These are phyloP conservation scores for Pedionomus torquatus DNA, from an alignment of 2,113 vertebrate genomes.

Conservation along the genomic window DNA sequence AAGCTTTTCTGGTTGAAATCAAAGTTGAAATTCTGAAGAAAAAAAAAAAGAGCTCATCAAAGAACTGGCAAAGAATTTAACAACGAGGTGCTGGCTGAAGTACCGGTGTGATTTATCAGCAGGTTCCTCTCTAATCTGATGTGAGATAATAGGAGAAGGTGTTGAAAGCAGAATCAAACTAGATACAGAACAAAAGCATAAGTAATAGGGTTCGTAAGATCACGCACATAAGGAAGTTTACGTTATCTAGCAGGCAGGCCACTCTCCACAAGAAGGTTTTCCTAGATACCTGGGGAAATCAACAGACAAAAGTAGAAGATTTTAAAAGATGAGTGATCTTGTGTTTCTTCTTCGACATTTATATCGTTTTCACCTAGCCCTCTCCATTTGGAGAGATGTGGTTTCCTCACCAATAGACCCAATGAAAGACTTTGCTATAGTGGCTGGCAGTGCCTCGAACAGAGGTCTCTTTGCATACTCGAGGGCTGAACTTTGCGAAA, in stretches of 20 bases:
- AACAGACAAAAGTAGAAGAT: background rate
- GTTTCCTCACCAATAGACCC: background rate
- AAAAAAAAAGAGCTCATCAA: slow-evolving; percentile 17
- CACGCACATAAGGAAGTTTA: slow-evolving; percentile 14
- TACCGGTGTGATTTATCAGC: slow-evolving; percentile 46
- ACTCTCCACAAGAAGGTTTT: background rate
- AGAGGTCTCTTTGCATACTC: background rate
- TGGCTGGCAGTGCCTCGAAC: background rate
- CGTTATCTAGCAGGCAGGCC: background rate
- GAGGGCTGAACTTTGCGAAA: background rate
- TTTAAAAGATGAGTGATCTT: background rate
- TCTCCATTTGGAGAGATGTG: background rate
- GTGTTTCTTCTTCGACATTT: background rate
- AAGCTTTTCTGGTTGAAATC: slow-evolving; percentile 27
- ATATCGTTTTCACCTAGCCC: background rate
- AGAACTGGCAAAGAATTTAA: slow-evolving; percentile 44
- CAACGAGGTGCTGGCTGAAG: slow-evolving; percentile 28
- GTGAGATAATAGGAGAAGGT: slow-evolving; percentile 49
- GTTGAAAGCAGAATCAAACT: slow-evolving; percentile 52
- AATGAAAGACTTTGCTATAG: background rate
- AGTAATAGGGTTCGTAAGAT: slow-evolving; percentile 15
- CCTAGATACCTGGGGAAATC: background rate
- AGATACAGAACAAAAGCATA: slow-evolving; percentile 50
- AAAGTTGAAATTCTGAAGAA: slow-evolving; percentile 30
- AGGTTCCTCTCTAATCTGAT: slow-evolving; percentile 43